A percentile compares a stretch with the other conserved stretches of the same genome.
These are phyloP conservation scores for Calephelis perditalis DNA, from an alignment of 2,888 invertebrate species.

Conservation along the genomic window DNA sequence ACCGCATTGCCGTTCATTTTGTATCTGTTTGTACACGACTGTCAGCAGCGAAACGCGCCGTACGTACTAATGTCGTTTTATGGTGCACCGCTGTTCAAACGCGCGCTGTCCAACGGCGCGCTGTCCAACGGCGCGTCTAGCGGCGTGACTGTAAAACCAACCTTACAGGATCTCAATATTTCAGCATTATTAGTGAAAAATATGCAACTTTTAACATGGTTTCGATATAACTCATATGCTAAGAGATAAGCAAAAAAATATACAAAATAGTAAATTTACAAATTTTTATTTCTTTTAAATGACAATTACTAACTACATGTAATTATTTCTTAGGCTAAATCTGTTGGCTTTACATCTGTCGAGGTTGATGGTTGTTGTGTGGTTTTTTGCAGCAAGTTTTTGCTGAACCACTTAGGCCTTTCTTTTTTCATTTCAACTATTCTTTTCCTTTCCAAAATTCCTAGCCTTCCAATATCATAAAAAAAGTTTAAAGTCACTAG, in stretches of 20 bases:
- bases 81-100: constrained; percentile 21
- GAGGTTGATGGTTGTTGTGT: constrained; percentile 83
- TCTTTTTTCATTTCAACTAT: constrained; percentile 92
- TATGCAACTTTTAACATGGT: too few relatives aligned
- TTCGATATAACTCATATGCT: neutral
- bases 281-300: constrained; percentile 8
- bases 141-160: too few relatives aligned
- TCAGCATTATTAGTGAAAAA: too few relatives aligned
- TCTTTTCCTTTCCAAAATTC: constrained; percentile 82
- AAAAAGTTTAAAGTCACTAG: too few relatives aligned
- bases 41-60: constrained; percentile 25
- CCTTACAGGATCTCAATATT: neutral
- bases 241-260: neutral
- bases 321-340: constrained; percentile 77
- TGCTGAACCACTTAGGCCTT: constrained; percentile 92
- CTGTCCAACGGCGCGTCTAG: too few relatives aligned
- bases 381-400: constrained; percentile 88
- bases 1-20: constrained; percentile 18
- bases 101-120: constrained; percentile 15
- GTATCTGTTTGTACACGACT: constrained; percentile 21
- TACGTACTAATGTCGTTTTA: constrained; percentile 24
- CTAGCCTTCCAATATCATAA: too few relatives aligned
- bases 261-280: neutral
- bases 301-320: neutral
- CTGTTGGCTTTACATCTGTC: constrained; percentile 86